Evolutionary conservation across 2,797 vertebrate genomes (phyloP), one percentile per base, ranked within the genome.

Genomic region (Otolemur crassicaudatus): DNA sequence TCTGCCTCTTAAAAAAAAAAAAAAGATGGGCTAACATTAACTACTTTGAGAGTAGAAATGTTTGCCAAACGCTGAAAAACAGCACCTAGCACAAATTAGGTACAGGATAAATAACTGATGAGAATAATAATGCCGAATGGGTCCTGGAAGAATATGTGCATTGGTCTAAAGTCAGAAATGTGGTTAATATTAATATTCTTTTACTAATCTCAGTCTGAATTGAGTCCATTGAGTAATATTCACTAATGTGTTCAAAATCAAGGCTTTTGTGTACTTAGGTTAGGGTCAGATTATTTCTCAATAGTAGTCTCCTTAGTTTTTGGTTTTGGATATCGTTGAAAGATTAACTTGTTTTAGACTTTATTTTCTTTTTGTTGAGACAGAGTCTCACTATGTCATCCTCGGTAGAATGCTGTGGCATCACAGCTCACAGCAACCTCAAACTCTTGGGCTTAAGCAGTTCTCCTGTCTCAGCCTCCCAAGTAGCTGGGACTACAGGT

Each of bases 331-430:
- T 89, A 53, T 65, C 81, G 43, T 67, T 84, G 61, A 89, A 75
- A 94, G 37, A 27, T 87, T 49, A 79, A 23, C 11, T 83, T 95
- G 12, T 79, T 94, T 93, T 91, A 80, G 61, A 67, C 25, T 93
- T 93, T 65, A 81, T 49, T 49, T 49, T 49, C 2, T 49, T 53
- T 16, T 53, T 53, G 40, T 53, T 53, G 49, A 53, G 49, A 53
- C 14, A 53, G 14, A 53, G 14, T 53, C 49, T 53, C 14, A 53
- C 49, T 53, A 53, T 53, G 49, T 53, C 49, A 53, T 12, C 4
- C 49, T 53, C 4, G 14, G 49, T 53, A 53, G 14, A 53, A 14
- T 53, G 49, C 14, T 53, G 14, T 53, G 14, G 49, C 49, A 4
- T 53, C 49, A 53, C 14, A 53, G 49, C 49, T 53, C 49, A 53